Evolutionary conservation across 2,888 invertebrate species (phyloP), one percentile per base, ranked within the genome.

Genomic region (Nysson spinosus): DNA sequence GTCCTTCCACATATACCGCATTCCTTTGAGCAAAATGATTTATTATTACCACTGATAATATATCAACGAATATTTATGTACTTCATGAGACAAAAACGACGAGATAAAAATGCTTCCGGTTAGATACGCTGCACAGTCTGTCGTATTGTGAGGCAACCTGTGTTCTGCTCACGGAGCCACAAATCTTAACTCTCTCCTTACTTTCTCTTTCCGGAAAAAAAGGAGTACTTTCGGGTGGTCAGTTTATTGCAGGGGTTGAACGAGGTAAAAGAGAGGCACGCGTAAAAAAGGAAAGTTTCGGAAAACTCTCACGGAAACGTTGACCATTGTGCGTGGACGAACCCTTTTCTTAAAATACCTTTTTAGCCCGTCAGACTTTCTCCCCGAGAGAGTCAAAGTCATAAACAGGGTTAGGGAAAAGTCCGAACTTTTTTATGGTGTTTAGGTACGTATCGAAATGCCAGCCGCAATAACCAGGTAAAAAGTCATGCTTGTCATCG

Each of bases 171-270:
- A 40, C 16, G 12, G 24, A 24, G 49, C 44, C 58, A 62, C 66
- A 65, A 78, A 73, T 78, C 78, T 67, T 24, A 65, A 77, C 68
- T 77, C 69, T 79, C 77, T 74, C 73, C 42, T 50, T 24, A 68
- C 83, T 86, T 85, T 86, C 86, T 79, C 84, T 68, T 62, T 20
- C 49, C 61, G 65, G 73, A 46, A 44, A 35, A 75, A 55, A 80
- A 75, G 68, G 69, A 71, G 44, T 72, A 72, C 77, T 78, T 78
- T 55, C 52, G 49, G 70, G 77, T 68, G 82, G 77, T 69, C 77
- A 72, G 71, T 83, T 85, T 86, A 86, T 85, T 84, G 79, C 81
- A 78, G 83, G 83, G 85, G 83, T 85, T 84, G 84, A 77, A 67
- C 52, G 58, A 66, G 49, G 34, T 58, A 64, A 61, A 75, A 70